Evolutionary conservation across 2,888 invertebrate species (phyloP), one percentile per base, ranked within the genome.

Genomic region (Lypha dubia): DNA sequence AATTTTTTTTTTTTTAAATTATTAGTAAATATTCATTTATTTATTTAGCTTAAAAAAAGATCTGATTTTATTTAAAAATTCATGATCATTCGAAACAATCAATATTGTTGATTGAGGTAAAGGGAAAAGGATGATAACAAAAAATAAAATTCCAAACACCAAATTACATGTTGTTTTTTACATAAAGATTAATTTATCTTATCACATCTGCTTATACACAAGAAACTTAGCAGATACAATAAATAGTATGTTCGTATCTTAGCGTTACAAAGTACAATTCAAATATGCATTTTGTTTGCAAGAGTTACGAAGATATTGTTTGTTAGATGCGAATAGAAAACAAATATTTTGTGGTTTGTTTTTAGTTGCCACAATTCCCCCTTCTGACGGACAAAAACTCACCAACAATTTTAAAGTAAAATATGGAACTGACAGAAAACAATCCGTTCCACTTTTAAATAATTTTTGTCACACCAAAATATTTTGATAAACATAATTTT

Each of bases 121-220:
- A 71, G 8, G 35, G 28, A 5, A 5, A 28, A 20, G 9, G 20
- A 76, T n/a, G 13, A 41, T 24, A 44, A 58, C 8, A 56, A 35
- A 32, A n/a, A n/a, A n/a, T n/a, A n/a, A n/a, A n/a, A n/a, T n/a
- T n/a, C n/a, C n/a, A n/a, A 60, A 74, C 68, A 81, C 70, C 77
- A 79, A 81, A 77, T 74, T 84, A 81, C 74, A 79, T 84, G 89
- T 89, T 91, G 89, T 91, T 90, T 88, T 90, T 90, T 89, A 90
- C 89, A 90, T 90, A 90, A 89, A 91, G 90, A 91, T 91, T 89
- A 89, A 91, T 91, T 90, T 89, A 88, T 90, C 90, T 90, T 91
- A 90, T 91, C 90, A 65, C 65, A 77, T 53, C 62, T 44, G 56
- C 24, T 4, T 1, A 32, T 7, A 5, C 32, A 28, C 63, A 44